phyloP scores from a whole-genome alignment of 1,140 invertebrate genomes.

The Zaprionus davidi region DNA sequence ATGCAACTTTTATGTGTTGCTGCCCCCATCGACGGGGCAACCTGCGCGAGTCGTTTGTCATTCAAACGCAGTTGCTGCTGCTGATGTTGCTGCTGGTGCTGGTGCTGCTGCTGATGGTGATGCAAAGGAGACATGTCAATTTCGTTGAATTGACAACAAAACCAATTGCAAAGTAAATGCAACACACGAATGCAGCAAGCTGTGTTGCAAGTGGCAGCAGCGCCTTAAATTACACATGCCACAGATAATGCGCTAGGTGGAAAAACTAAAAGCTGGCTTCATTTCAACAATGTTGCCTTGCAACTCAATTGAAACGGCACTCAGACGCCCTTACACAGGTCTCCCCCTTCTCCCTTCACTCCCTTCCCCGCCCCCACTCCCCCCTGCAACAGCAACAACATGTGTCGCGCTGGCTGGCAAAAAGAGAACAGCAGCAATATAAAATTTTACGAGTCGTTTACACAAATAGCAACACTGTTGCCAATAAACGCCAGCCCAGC shows the following conservation, averaged over 20 bases:
- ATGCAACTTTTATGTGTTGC: conserved; percentile 60
- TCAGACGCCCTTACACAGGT: neutral
- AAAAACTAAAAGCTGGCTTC: conserved; percentile 27
- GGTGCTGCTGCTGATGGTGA: neutral
- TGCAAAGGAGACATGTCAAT: conserved; percentile 65
- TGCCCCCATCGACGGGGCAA: neutral
- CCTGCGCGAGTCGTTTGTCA: conserved; percentile 6
- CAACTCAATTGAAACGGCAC: conserved; percentile 50
- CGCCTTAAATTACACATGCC: conserved; percentile 26
- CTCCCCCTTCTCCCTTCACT: neutral
- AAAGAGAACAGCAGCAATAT: conserved; percentile 63
- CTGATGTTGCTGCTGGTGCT: no score
- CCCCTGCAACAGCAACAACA: conserved; percentile 16
- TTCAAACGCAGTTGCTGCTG: neutral
- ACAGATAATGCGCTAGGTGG: conserved; percentile 47
- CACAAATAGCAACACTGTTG: conserved; percentile 82
- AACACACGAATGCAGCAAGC: conserved; percentile 3
- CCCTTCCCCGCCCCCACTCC: neutral
- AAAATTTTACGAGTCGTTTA: conserved; percentile 82
- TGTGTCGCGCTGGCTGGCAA: conserved; percentile 31
- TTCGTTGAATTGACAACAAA: conserved; percentile 59
- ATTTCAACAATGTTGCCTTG: conserved; percentile 47
- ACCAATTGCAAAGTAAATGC: conserved; percentile 57
- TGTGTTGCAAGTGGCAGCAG: conserved; percentile 21
- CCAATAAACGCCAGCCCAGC: conserved; percentile 65